These are phyloP conservation scores for Crematogaster levior DNA, from an alignment of 2,888 invertebrate species.

Conservation along the genomic window DNA sequence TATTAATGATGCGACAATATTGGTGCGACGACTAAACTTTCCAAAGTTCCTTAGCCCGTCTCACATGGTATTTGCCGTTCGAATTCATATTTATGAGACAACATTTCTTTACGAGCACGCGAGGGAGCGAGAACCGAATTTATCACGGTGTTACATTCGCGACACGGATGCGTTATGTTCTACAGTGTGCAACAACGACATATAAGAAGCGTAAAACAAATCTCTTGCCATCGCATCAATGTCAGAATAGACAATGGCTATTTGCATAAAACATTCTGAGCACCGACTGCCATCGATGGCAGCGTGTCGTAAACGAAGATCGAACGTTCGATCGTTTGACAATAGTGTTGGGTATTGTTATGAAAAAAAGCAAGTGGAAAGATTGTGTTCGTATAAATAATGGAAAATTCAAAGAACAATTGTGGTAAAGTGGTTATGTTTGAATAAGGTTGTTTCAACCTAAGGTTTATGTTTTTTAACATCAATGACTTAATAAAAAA, in stretches of 20 bases:
- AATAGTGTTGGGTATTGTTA: conserved; percentile 67
- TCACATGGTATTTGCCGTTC: conserved; percentile 17
- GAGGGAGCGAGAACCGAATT: conserved; percentile 71
- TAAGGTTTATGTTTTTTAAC: too few relatives aligned
- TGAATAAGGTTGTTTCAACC: neutral
- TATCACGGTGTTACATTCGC: conserved; percentile 60
- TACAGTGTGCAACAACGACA: conserved; percentile 27
- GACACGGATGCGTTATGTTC: conserved; percentile 34
- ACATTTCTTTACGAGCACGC: conserved; percentile 39
- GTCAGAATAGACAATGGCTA: conserved; percentile 78
- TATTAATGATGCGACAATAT: too few relatives aligned
- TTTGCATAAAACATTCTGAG: conserved; percentile 82
- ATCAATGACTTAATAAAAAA: neutral
- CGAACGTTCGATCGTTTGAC: conserved; percentile 69
- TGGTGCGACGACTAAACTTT: conserved; percentile 13
- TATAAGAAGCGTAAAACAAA: conserved; percentile 68
- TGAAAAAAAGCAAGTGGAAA: conserved; percentile 53
- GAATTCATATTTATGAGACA: conserved; percentile 53
- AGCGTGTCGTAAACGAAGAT: conserved; percentile 45
- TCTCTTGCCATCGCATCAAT: conserved; percentile 71
- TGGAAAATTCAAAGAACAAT: neutral
- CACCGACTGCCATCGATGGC: conserved; percentile 74
- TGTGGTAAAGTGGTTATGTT: neutral
- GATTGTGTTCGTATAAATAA: conserved; percentile 50
- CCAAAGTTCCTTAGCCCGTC: conserved; percentile 18